Conservation (phyloP, 2,113 vertebrate species). For the Cheirogaleus medius region DNA sequence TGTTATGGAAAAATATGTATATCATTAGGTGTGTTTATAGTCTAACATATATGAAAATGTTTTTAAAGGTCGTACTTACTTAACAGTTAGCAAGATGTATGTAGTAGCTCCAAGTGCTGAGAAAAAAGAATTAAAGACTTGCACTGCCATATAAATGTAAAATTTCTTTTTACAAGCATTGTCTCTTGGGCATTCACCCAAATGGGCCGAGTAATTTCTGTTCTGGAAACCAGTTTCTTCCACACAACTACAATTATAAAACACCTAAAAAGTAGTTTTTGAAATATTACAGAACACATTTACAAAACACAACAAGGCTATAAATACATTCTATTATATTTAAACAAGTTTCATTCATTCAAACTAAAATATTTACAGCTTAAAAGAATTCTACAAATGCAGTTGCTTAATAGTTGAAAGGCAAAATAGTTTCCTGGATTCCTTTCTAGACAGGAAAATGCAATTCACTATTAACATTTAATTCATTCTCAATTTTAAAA, state of each 20-base stretch:
- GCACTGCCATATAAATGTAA: constrained; percentile 85
- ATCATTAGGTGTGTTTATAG: not conserved
- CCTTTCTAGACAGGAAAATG: not conserved
- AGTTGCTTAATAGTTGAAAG: not conserved
- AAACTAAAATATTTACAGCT: constrained; percentile 22
- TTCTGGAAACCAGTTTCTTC: constrained; percentile 75
- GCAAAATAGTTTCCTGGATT: not conserved
- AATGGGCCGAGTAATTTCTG: constrained; percentile 84
- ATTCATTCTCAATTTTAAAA: not conserved
- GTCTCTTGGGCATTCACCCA: constrained; percentile 89
- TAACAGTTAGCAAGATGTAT: constrained; percentile 86
- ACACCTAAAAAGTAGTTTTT: constrained; percentile 85
- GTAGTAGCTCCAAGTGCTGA: constrained; percentile 85
- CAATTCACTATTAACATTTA: not conserved
- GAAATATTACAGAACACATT: constrained; percentile 14
- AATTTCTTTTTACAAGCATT: constrained; percentile 87
- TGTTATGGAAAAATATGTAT: not conserved
- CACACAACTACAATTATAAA: constrained; percentile 93
- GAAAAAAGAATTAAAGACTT: constrained; percentile 85
- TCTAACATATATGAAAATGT: not conserved
- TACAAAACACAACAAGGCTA: not conserved
- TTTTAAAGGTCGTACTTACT: constrained; percentile 82
- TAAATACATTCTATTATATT: constrained; percentile 10
- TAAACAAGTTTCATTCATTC: not conserved
- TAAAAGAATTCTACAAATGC: not conserved